These are phyloP conservation scores for Junco hyemalis DNA, from an alignment of 2,113 vertebrate genomes.

Conservation along the genomic window DNA sequence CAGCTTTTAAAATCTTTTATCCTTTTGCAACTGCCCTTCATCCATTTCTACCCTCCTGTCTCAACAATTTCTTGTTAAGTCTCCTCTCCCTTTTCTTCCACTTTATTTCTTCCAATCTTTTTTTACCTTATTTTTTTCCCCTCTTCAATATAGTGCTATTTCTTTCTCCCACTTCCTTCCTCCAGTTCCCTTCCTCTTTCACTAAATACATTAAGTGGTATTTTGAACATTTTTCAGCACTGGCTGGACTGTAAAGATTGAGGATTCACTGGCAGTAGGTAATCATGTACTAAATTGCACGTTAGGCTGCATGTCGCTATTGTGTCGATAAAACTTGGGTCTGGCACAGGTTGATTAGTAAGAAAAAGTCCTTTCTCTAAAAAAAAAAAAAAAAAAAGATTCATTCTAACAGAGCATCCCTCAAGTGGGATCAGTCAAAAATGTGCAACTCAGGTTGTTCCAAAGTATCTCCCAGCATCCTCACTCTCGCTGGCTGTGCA, in stretches of 20 bases:
- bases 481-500: background rate
- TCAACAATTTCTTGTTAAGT: background rate
- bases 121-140: background rate
- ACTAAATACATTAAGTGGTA: background rate
- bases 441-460: background rate
- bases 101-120: background rate
- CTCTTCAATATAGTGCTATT: background rate
- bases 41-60: background rate
- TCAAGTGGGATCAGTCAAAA: background rate
- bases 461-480: background rate
- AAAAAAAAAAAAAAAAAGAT: background rate
- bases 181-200: background rate
- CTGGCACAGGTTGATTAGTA: background rate
- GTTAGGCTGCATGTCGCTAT: background rate
- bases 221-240: background rate
- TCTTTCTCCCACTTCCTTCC: background rate
- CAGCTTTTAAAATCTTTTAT: background rate
- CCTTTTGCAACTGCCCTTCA: background rate
- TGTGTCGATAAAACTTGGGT: slow-evolving; percentile 1
- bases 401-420: background rate
- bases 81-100: background rate
- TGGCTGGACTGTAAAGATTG: background rate
- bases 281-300: slow-evolving; percentile 25
- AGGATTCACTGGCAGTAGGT: background rate
- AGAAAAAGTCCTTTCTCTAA: background rate